Conservation (phyloP, 2,797 vertebrate genomes). For the Nothura maculosa region DNA sequence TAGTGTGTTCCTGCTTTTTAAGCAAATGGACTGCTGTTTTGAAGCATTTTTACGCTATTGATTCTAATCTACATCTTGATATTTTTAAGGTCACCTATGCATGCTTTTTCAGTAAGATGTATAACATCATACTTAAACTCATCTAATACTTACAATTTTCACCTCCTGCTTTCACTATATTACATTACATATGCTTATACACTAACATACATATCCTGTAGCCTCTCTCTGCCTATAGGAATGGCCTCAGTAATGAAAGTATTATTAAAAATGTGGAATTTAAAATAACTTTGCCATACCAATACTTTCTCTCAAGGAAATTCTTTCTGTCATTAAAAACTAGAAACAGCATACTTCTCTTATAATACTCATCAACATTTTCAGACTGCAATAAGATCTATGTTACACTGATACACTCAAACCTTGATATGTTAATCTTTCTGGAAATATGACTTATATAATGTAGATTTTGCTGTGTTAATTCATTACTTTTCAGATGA, state of each 20-base stretch:
- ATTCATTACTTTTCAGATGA: background rate
- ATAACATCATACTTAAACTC: background rate
- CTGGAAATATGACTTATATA: background rate
- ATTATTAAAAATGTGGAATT: background rate
- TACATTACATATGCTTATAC: background rate
- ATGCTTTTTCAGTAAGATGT: background rate
- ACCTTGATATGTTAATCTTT: background rate
- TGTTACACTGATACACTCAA: background rate
- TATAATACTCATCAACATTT: background rate
- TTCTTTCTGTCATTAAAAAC: background rate
- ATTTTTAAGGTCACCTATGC: background rate
- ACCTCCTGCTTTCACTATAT: background rate
- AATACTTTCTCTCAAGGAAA: background rate
- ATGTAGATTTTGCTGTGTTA: background rate
- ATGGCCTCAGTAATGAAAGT: background rate
- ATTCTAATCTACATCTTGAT: background rate
- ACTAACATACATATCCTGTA: background rate
- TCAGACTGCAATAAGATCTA: background rate
- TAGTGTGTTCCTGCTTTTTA: background rate
- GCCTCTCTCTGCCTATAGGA: background rate
- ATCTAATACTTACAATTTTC: background rate
- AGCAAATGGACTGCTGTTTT: background rate
- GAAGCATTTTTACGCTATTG: background rate
- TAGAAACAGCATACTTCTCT: background rate
- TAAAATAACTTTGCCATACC: background rate